Evolutionary conservation across 2,113 vertebrate genomes (phyloP), one percentile per base, ranked within the genome.

Genomic region (Lepisosteus osseus): DNA sequence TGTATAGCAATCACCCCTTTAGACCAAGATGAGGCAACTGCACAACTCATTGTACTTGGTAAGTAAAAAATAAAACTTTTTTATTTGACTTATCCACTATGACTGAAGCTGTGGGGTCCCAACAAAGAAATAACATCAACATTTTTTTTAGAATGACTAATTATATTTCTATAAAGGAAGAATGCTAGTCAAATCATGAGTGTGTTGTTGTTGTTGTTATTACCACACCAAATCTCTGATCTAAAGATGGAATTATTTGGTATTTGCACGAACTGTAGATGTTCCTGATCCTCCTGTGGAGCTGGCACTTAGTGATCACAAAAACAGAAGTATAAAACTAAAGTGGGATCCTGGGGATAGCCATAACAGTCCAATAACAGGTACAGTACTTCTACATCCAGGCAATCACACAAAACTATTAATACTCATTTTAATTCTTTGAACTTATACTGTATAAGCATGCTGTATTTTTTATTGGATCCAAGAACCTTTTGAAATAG

Each of bases 301-400:
- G 67, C 84, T 96, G 73, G 83, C 83, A n/a, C 80, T 98, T 72
- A 95, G 94, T 0, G 94, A 96, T 54, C 85, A 83, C 77, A 92
- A 92, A 79, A 88, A 90, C 79, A 89, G 86, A 74, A 98, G 93
- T 13, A 85, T 97, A 69, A 94, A 90, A 3, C 87, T 98, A 40
- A 93, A 92, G 15, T 99, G 97, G 97, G 87, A 80, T 70, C 92
- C 93, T 0, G 95, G 95, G 44, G 89, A 94, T 29, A 89, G 81
- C 61, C 95, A 97, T 74, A 96, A 96, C 79, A 97, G 95, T 83
- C 89, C 91, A 7, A 82, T 92, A 55, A 94, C 86, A 14, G 96
- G 97, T 99, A 94, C 47, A 59, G 29, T 29, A 29, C 29, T 29
- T 29, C 29, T 29, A 29, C 29, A 29, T 29, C 29, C 29, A 29